phyloP scores from a whole-genome alignment of 2,113 vertebrate species.

The Peromyscus polionotus region DNA sequence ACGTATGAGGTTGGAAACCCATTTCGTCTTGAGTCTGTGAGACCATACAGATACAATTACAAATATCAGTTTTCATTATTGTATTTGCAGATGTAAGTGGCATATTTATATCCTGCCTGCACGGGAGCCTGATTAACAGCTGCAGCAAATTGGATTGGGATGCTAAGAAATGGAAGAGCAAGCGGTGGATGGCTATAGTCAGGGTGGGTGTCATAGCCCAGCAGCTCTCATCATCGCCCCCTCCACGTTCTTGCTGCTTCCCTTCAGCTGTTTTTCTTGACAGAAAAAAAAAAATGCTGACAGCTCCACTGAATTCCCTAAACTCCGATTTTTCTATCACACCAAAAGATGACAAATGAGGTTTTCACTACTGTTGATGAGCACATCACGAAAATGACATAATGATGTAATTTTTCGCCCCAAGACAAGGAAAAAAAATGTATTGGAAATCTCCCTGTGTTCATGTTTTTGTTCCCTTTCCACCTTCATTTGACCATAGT shows the following conservation, averaged over 20 bases:
- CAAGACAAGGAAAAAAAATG: slow-evolving; percentile 65
- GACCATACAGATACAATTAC: slow-evolving; percentile 82
- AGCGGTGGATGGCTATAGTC: background rate
- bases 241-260: slow-evolving; percentile 55
- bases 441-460: slow-evolving; percentile 65
- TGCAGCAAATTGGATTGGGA: slow-evolving; percentile 69
- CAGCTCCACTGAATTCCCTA: slow-evolving; percentile 75
- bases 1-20: slow-evolving; percentile 78
- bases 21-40: slow-evolving; percentile 82
- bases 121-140: slow-evolving; percentile 74
- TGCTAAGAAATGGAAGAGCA: slow-evolving; percentile 42
- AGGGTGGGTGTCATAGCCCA: background rate
- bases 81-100: slow-evolving; percentile 83
- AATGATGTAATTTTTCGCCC: slow-evolving; percentile 74
- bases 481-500: slow-evolving; percentile 74
- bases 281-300: slow-evolving; percentile 75
- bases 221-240: slow-evolving; percentile 62
- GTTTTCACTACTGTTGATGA: slow-evolving; percentile 81
- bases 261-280: slow-evolving; percentile 76
- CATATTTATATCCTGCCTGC: slow-evolving; percentile 82
- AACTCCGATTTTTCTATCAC: slow-evolving; percentile 81
- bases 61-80: slow-evolving; percentile 86
- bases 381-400: slow-evolving; percentile 77
- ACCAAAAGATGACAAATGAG: slow-evolving; percentile 84
- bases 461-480: slow-evolving; percentile 81